Evolutionary conservation across 2,797 vertebrate genomes (phyloP), one percentile per base, ranked within the genome.

Genomic region (Xenopus petersii): DNA sequence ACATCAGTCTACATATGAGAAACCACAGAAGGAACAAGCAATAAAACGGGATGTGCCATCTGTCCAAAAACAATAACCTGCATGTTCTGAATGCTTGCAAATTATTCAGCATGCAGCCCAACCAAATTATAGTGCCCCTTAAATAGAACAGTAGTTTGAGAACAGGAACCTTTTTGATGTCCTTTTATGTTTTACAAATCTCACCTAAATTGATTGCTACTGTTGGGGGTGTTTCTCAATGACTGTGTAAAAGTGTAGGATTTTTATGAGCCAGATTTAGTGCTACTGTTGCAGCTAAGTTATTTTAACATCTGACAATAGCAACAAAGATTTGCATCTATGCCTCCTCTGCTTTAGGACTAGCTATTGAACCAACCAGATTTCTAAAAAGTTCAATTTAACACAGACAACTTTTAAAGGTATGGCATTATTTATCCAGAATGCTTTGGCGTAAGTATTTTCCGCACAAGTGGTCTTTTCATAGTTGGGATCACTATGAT

Each of bases 11-110:
- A 82, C 85, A 87, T 87, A 89, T 85, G 88, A 91, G 89, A 90
- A 89, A 90, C 93, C 94, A 94, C 95, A 95, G 96, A 97, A 95
- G 95, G 95, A 94, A 94, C 87, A 91, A 92, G 93, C 92, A 93
- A 92, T 95, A 94, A 95, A 94, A 93, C 88, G 93, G 89, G 89
- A 89, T 87, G 91, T 92, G 89, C 95, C 95, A 96, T 96, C 95
- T 96, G 94, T 94, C 92, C 93, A 89, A 92, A 91, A 94, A 93
- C 94, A 97, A 97, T 95, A 95, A 94, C 91, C 93, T 94, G 93
- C 88, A 92, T 91, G 95, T 94, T 93, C 85, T 92, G 92, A 94
- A 96, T 93, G 89, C 93, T 92, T 92, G 87, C 88, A 91, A 91
- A 93, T 95, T 93, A 95, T 91, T 94, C 90, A 93, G 94, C 92